Evolutionary conservation across 2,113 vertebrate genomes (phyloP).

Genomic region (Platysternon megacephalum): DNA sequence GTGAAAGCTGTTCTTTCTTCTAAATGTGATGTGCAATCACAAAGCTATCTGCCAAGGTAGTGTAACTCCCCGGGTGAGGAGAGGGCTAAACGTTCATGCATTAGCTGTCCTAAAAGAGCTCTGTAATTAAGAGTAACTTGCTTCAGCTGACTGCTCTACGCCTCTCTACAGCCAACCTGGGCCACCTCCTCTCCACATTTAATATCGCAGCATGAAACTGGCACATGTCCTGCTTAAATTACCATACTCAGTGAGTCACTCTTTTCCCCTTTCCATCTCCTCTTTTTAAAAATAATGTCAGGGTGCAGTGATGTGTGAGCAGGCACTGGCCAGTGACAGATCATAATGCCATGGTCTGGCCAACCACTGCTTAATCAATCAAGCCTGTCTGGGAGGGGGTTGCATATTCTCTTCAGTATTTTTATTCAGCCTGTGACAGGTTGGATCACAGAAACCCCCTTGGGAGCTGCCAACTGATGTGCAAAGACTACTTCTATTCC

Average conservation of each 20-base stretch:
- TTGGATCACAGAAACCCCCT: no score
- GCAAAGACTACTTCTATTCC: no score
- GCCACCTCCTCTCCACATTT: background rate
- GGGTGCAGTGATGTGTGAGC: background rate
- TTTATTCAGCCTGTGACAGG: no score
- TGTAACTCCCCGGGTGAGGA: background rate
- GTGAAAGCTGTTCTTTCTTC: background rate
- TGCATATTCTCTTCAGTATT: background rate
- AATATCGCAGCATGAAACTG: background rate
- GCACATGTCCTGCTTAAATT: background rate
- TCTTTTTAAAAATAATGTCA: background rate
- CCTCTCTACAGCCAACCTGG: background rate
- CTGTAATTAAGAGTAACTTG: background rate
- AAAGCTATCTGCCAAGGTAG: background rate
- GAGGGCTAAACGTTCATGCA: background rate
- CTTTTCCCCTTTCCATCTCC: background rate
- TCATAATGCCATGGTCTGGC: rapidly evolving
- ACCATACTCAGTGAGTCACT: background rate
- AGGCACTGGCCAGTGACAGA: background rate
- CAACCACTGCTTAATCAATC: background rate
- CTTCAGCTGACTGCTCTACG: background rate
- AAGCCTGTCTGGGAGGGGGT: background rate
- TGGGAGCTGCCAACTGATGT: no score
- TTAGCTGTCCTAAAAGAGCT: background rate
- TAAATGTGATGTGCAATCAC: background rate